Base-by-base conservation (phyloP, 2,113 vertebrate genomes). In the Mesembrinibis cayennensis region DNA sequence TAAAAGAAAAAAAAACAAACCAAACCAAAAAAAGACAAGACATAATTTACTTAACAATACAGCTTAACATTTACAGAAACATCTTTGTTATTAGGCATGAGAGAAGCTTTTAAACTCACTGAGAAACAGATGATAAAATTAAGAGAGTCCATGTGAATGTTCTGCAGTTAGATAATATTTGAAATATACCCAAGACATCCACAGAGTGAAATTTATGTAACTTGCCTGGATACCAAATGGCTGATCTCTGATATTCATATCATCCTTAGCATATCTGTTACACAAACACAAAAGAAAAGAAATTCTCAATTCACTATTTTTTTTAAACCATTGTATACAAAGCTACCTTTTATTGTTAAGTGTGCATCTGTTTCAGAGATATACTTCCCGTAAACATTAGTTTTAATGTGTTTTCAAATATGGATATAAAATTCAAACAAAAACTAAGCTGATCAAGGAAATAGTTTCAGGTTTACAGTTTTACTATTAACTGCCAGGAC, bases 231-330 rank as follows among this genome's bases (percentile, higher is more conserved):
- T 99, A 80, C 99, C 99, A 98, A 99, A 99, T 1, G 99, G 99
- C 91, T 99, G 99, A 98, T 99, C 99, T 98, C 99, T 98, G 97
- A 99, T 99, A 90, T 99, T 99, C 99, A 99, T 99, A 95, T 99
- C 99, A 98, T 99, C 99, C 96, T 99, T 99, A 70, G 99, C 99
- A 65, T 99, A 99, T 71, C 99, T 99, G 89, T 97, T 58, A 96
- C 40, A 82, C 62, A 96, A 55, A 97, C 69, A 95, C 96, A 66
- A 82, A 66, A 76, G 29, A 92, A 52, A 85, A 45, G 8, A 79
- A 61, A 91, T 4, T 38, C 5, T 79, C 55, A 70, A 27, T 25
- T 81, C 11, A 20, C 15, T 65, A 2, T 67, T 58, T 65, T 42
- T 16, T 7, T 20, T 56, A 84, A 92, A 13, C 1, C 45, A 65